Percentiles rank a stretch among this genome's conserved stretches.
These are phyloP conservation scores for Sebastiscus tertius DNA, from an alignment of 2,797 vertebrate genomes.

Conservation along the genomic window DNA sequence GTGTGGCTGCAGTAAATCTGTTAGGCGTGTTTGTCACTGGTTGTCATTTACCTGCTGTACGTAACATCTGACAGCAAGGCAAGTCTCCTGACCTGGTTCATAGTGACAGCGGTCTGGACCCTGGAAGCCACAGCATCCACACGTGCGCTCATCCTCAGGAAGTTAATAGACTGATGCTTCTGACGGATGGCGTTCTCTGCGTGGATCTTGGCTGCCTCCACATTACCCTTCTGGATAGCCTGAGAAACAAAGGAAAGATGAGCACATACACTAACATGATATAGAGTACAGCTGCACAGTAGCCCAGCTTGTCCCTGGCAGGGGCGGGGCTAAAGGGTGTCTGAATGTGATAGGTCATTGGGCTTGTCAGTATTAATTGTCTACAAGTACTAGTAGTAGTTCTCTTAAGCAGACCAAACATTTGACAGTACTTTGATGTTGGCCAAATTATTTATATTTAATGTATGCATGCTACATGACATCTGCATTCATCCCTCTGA, in stretches of 20 bases:
- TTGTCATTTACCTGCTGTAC: not conserved
- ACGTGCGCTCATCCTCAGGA: conserved; percentile 92
- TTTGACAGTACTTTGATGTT: too few species aligned
- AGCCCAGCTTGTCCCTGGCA: too few species aligned
- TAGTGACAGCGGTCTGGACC: conserved; percentile 93
- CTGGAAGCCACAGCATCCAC: conserved; percentile 93
- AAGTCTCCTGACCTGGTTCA: conserved; percentile 79
- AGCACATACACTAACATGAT: not conserved
- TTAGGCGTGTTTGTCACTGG: not conserved
- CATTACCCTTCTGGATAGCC: conserved; percentile 94
- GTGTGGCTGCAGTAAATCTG: not conserved
- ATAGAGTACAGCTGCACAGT: not conserved
- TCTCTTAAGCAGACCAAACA: too few species aligned
- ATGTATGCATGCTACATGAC: too few species aligned
- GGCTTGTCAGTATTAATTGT: too few species aligned
- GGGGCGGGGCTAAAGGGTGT: too few species aligned
- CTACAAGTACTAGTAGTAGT: too few species aligned
- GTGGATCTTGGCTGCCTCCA: conserved; percentile 92
- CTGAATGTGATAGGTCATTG: too few species aligned
- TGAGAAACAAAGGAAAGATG: conserved; percentile 54
- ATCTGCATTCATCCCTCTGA: too few species aligned
- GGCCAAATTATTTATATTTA: too few species aligned
- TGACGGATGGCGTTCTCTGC: conserved; percentile 87
- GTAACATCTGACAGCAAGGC: not conserved
- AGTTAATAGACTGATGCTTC: conserved; percentile 89